Evolutionary conservation across 1,140 invertebrate species (phyloP).

Genomic region (Ridgeia piscesae): DNA sequence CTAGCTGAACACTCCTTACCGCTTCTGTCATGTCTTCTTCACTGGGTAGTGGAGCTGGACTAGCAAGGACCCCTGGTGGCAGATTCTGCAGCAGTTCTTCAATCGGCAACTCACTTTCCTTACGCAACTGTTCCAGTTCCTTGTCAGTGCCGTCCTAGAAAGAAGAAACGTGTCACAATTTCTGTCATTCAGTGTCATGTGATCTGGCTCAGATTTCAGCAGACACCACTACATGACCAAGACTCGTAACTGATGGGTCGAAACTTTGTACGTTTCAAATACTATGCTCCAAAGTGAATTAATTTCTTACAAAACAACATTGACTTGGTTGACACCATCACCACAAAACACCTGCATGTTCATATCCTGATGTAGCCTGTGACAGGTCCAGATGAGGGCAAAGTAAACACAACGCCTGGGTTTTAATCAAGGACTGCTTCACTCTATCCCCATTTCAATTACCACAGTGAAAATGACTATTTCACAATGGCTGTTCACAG

Average conservation of each 20-base stretch:
- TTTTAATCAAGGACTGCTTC: not conserved
- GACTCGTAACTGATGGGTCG: too few relatives aligned
- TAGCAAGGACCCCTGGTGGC: slow-evolving; percentile 51
- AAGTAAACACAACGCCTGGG: not conserved
- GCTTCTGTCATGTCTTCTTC: not conserved
- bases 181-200: too few relatives aligned
- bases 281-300: too few relatives aligned
- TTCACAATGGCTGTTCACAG: not conserved
- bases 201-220: too few relatives aligned
- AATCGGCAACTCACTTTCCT: slow-evolving; percentile 87
- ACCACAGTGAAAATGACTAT: too few relatives aligned
- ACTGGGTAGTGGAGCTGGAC: slow-evolving; percentile 28
- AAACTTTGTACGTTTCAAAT: too few relatives aligned
- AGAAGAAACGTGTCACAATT: slow-evolving; percentile 18
- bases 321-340: too few relatives aligned
- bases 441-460: not conserved
- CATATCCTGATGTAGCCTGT: not conserved
- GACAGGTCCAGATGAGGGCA: not conserved
- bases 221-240: too few relatives aligned
- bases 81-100: slow-evolving; percentile 70
- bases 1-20: not conserved
- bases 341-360: not conserved
- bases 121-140: slow-evolving; percentile 83
- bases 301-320: too few relatives aligned
- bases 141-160: slow-evolving; percentile 61